Conservation (phyloP, 1,140 invertebrate genomes). For the Saccostrea cuccullata region DNA sequence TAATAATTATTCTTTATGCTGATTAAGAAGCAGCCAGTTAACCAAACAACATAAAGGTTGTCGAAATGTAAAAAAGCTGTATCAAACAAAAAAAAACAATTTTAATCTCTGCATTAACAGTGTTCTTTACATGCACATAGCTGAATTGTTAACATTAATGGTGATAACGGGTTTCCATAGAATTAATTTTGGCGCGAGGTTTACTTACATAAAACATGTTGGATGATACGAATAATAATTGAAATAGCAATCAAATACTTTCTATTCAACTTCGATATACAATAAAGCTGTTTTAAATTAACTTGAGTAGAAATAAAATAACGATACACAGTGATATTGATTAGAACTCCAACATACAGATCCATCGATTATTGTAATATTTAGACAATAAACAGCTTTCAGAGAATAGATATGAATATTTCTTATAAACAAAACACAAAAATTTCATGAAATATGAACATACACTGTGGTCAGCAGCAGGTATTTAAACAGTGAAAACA, state of each 20-base stretch:
- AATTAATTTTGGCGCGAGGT: not conserved
- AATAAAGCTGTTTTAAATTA: not conserved
- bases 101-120: too few relatives aligned
- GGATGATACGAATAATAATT: not conserved
- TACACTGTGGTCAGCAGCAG: too few relatives aligned
- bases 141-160: too few relatives aligned
- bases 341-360: not conserved
- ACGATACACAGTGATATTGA: not conserved
- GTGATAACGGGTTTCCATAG: not conserved
- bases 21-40: too few relatives aligned
- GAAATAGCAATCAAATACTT: not conserved
- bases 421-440: too few relatives aligned
- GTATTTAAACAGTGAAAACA: too few relatives aligned
- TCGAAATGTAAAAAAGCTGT: too few relatives aligned
- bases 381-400: not conserved
- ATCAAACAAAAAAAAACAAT: too few relatives aligned
- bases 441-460: too few relatives aligned
- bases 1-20: too few relatives aligned
- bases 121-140: too few relatives aligned
- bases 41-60: too few relatives aligned
- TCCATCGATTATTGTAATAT: not conserved
- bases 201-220: not conserved
- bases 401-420: not conserved
- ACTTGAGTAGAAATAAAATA: not conserved
- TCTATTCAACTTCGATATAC: not conserved